A percentile compares a stretch with the other conserved stretches of the same genome.
These are phyloP conservation scores for Lampropteryx suffumata DNA, from an alignment of 2,888 invertebrate genomes.

Conservation along the genomic window DNA sequence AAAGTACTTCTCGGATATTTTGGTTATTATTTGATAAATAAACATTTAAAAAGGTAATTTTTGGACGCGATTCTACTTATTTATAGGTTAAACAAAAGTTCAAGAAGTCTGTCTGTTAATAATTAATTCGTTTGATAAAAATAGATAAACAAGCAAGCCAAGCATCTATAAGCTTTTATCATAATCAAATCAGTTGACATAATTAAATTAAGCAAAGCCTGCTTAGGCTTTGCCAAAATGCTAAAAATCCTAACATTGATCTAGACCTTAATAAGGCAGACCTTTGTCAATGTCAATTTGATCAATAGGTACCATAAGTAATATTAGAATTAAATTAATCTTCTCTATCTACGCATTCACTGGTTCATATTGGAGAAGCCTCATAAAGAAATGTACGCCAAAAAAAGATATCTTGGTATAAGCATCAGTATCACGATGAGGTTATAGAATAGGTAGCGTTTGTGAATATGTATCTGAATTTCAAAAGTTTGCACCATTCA, in stretches of 20 bases:
- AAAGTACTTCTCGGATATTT: too few species aligned
- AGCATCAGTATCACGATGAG: too few species aligned
- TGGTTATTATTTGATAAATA: background rate
- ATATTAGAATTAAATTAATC: too few species aligned
- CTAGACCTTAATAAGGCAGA: too few species aligned
- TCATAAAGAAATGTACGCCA: background rate
- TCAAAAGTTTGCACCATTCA: conserved; percentile 2
- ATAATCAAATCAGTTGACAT: conserved; percentile 6
- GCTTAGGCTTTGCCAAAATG: too few species aligned
- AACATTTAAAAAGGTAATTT: conserved; percentile 4
- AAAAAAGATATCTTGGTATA: too few species aligned
- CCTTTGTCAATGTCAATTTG: too few species aligned
- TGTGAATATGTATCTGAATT: background rate
- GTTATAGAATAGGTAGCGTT: too few species aligned
- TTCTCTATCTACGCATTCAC: too few species aligned
- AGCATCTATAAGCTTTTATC: conserved; percentile 8
- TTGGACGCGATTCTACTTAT: conserved; percentile 2
- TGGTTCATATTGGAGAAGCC: background rate
- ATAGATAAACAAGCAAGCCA: background rate
- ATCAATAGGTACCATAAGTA: too few species aligned
- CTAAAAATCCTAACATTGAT: too few species aligned
- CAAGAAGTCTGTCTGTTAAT: background rate
- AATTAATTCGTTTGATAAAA: background rate
- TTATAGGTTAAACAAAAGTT: conserved; percentile 2
- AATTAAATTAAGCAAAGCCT: too few species aligned